Conservation (phyloP, 2,888 invertebrate genomes). For the Ryuthela nishihirai region DNA sequence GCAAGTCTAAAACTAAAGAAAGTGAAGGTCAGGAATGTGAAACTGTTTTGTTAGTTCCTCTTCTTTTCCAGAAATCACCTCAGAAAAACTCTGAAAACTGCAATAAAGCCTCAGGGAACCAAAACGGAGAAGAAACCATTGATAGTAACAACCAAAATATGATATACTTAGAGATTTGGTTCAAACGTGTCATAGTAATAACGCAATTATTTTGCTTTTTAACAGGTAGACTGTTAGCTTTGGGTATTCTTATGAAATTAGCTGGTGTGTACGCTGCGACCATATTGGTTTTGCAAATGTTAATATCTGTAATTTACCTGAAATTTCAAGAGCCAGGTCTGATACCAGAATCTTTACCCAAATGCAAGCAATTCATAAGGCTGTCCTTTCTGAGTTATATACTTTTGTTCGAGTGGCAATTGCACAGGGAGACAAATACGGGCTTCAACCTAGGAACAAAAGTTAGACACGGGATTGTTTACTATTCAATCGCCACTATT, state of each 20-base stretch:
- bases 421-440: conserved; percentile 23
- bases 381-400: conserved; percentile 28
- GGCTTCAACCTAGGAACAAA: conserved; percentile 23
- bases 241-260: conserved; percentile 26
- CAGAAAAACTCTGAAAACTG: no score
- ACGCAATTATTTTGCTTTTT: conserved; percentile 25
- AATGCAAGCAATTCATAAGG: conserved; percentile 21
- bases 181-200: conserved; percentile 5
- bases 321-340: conserved; percentile 26
- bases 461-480: conserved; percentile 20
- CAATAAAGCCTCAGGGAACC: no score
- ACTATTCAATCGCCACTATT: conserved; percentile 16
- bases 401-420: conserved; percentile 30
- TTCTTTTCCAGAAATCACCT: conserved; percentile 22
- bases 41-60: conserved; percentile 19
- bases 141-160: not conserved
- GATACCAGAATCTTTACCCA: conserved; percentile 22
- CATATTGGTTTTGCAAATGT: conserved; percentile 25
- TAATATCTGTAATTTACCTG: conserved; percentile 23
- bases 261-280: conserved; percentile 25
- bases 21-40: conserved; percentile 14
- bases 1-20: conserved; percentile 6
- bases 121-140: no score
- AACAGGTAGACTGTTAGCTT: conserved; percentile 22
- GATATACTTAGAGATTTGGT: not conserved